Evolutionary conservation across 2,888 invertebrate genomes (phyloP).

Genomic region (Latrodectus elegans): DNA sequence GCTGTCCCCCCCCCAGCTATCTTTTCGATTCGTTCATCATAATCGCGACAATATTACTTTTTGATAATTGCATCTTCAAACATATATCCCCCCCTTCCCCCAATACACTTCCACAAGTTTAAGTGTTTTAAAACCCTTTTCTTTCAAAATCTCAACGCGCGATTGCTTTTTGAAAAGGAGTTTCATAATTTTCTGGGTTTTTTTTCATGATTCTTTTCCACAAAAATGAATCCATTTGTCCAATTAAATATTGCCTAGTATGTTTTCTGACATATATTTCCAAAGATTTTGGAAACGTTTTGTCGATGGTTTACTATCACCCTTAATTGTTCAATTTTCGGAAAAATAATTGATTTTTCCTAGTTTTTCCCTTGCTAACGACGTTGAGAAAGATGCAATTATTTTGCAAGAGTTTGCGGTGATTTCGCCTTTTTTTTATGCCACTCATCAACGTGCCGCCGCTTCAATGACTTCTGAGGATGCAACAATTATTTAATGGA

Average conservation of each 20-base stretch:
- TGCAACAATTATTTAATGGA: not conserved
- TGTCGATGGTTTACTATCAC: not conserved
- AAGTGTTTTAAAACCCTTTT: constrained; percentile 21
- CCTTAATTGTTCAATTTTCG: constrained; percentile 43
- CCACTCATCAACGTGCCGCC: not conserved
- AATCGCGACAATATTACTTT: not conserved
- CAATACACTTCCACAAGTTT: not conserved
- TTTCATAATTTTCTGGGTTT: constrained; percentile 3
- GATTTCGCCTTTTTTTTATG: not conserved
- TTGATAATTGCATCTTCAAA: constrained; percentile 20
- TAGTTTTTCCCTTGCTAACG: not conserved
- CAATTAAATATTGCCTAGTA: constrained; percentile 27
- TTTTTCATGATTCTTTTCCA: not conserved
- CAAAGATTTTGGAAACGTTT: not conserved
- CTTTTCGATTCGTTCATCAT: constrained; percentile 48
- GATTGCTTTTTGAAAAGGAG: constrained; percentile 27
- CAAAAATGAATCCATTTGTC: constrained; percentile 27
- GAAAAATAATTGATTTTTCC: constrained; percentile 29
- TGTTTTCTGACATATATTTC: constrained; percentile 2
- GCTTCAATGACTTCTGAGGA: not conserved
- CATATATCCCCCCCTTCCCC: not conserved
- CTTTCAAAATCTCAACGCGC: constrained; percentile 27
- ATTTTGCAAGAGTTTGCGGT: not conserved
- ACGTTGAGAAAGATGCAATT: not conserved
- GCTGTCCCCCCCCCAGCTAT: constrained; percentile 7